phyloP scores from a whole-genome alignment of 2,797 vertebrate genomes.

The Oryzias sinensis region DNA sequence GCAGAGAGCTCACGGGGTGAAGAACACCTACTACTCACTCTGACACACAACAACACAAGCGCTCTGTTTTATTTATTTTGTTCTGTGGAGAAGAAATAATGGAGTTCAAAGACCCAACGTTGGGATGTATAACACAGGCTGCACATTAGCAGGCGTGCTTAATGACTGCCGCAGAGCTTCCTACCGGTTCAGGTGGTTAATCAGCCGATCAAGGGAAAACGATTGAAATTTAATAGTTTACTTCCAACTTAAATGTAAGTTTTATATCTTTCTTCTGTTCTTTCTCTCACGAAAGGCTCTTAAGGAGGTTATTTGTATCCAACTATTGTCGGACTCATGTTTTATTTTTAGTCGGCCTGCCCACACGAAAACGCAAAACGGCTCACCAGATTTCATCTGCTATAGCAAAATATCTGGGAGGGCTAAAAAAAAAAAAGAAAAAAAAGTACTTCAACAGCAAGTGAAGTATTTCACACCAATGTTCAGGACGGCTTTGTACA shows the following conservation, averaged over 20 bases:
- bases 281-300: constrained; percentile 14
- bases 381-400: constrained; percentile 15
- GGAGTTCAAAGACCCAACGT: constrained; percentile 10
- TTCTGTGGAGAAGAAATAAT: constrained; percentile 8
- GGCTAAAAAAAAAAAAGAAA: too few relatives aligned
- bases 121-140: constrained; percentile 12
- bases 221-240: too few relatives aligned
- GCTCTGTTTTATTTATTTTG: constrained; percentile 12
- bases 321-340: constrained; percentile 9
- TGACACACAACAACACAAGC: constrained; percentile 21
- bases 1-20: constrained; percentile 39
- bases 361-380: constrained; percentile 11
- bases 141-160: constrained; percentile 6
- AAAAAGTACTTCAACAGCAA: constrained; percentile 1
- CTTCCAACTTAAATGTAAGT: neutral
- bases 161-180: neutral
- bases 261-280: neutral
- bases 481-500: too few relatives aligned
- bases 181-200: neutral
- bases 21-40: constrained; percentile 38
- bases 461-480: neutral
- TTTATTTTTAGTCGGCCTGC: constrained; percentile 34
- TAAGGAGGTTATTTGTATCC: neutral
- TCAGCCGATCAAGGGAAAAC: too few relatives aligned
- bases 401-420: constrained; percentile 2